Evolutionary conservation across 1,140 invertebrate genomes (phyloP), one percentile per base, ranked within the genome.

Genomic region (Nilaparvata lugens): DNA sequence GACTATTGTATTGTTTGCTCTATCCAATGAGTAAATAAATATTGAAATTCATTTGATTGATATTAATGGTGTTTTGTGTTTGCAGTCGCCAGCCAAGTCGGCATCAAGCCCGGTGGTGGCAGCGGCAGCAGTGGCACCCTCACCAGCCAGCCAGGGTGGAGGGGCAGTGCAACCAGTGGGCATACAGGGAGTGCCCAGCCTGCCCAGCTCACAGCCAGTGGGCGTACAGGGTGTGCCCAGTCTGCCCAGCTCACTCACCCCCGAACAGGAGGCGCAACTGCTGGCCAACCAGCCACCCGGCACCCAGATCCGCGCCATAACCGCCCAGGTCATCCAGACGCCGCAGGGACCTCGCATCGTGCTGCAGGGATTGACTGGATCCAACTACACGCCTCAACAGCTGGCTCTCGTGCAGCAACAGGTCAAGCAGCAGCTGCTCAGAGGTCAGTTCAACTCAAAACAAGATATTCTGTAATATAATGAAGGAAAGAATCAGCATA

Each of bases 231-330:
- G 21, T 18, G 19, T 24, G 45, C 52, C 43, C 40, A 25, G 51
- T 14, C 28, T 35, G 13, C 53, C 56, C 23, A 18, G 48, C 31
- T 19, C 54, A 2, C 52, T 61, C 14, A 65, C 62, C 4, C 25
- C 55, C 2, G 61, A 64, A 55, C 60, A 69, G 64, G 65, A 68
- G 53, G 61, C 56, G 58, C 79, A 80, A n/a, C 73, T 90, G 2
- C 69, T 91, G 2, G 81, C 79, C 1, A 86, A 84, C 11, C 88
- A 90, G 70, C 88, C 88, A 7, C 85, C 87, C 1, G 88, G 88
- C n/a, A 91, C 88, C 0, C 79, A 90, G 1, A 89, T 91, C n/a
- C 91, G 89, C 73, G 88, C 87, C 64, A 88, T 90, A 0, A 91
- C 88, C 1, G 89, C 88, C 0, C 81, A 83, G 73, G 87, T 92